Evolutionary conservation across 1,140 invertebrate genomes (phyloP).

Genomic region (Nautilus pompilius): DNA sequence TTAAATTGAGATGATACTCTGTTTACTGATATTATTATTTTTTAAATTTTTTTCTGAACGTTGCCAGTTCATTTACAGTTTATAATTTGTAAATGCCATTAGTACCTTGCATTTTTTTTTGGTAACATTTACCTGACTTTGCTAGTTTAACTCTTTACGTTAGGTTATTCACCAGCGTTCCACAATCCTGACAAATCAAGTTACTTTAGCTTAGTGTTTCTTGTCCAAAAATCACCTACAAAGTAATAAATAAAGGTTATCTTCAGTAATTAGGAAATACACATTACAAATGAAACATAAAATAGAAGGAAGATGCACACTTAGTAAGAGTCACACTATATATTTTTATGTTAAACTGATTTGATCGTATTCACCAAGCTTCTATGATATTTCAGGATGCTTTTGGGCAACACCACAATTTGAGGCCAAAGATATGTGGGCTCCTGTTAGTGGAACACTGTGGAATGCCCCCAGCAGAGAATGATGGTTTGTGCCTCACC

Average conservation of each 20-base stretch:
- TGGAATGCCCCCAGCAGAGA: conserved; percentile 1
- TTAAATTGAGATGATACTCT: too few relatives aligned
- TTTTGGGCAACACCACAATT: background rate
- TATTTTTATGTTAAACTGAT: background rate
- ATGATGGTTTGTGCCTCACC: conserved; percentile 10
- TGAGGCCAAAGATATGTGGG: conserved; percentile 6
- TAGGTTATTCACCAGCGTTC: too few relatives aligned
- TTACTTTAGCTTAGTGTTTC: background rate
- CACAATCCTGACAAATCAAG: too few relatives aligned
- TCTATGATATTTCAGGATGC: background rate
- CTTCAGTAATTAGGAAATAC: background rate
- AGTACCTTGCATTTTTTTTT: too few relatives aligned
- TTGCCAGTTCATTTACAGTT: too few relatives aligned
- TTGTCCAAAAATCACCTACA: background rate
- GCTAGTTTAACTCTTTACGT: too few relatives aligned
- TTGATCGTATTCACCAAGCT: background rate
- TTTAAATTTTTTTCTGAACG: too few relatives aligned
- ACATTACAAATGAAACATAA: background rate
- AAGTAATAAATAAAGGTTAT: background rate
- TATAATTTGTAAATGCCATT: too few relatives aligned
- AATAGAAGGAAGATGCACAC: background rate
- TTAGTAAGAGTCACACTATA: background rate
- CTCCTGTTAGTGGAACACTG: conserved; percentile 10
- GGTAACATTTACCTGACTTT: too few relatives aligned
- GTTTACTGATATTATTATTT: too few relatives aligned